These are phyloP conservation scores for Spongia lamella DNA, from an alignment of 37 sponge, comb jelly and placozoan genomes.

Conservation along the genomic window DNA sequence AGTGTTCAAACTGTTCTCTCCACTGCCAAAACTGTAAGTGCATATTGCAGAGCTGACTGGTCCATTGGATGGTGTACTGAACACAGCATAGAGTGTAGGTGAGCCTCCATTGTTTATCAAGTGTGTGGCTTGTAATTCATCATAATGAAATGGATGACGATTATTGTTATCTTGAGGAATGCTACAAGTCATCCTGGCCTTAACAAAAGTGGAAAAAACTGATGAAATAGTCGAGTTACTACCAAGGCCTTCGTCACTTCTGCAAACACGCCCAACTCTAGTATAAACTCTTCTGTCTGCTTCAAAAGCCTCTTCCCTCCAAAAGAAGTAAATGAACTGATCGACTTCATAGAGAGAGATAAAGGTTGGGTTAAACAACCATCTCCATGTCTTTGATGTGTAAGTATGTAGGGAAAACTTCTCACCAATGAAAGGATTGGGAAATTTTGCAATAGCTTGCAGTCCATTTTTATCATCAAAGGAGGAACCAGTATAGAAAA, in stretches of 20 bases:
- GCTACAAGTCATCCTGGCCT: slow-evolving; percentile 49
- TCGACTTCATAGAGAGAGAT: slow-evolving; percentile 47
- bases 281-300: slow-evolving; percentile 23
- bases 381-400: no score
- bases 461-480: no score
- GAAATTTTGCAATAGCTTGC: no score
- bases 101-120: not conserved
- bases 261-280: slow-evolving; percentile 64
- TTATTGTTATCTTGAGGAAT: not conserved
- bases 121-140: slow-evolving; percentile 43
- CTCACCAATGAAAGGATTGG: no score
- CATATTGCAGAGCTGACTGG: slow-evolving; percentile 66
- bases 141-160: slow-evolving; percentile 34
- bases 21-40: slow-evolving; percentile 44
- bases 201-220: slow-evolving; percentile 58
- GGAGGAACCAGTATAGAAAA: no score
- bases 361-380: slow-evolving; percentile 23
- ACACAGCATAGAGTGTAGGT: slow-evolving; percentile 47
- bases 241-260: slow-evolving; percentile 26
- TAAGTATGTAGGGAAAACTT: no score
- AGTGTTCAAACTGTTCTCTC: slow-evolving; percentile 11
- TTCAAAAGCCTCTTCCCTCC: slow-evolving; percentile 54
- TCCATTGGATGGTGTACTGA: slow-evolving; percentile 54
- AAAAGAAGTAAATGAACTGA: slow-evolving; percentile 46
- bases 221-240: not conserved